phyloP scores from a whole-genome alignment of 2,113 vertebrate species.

The Stictonetta naevosa region DNA sequence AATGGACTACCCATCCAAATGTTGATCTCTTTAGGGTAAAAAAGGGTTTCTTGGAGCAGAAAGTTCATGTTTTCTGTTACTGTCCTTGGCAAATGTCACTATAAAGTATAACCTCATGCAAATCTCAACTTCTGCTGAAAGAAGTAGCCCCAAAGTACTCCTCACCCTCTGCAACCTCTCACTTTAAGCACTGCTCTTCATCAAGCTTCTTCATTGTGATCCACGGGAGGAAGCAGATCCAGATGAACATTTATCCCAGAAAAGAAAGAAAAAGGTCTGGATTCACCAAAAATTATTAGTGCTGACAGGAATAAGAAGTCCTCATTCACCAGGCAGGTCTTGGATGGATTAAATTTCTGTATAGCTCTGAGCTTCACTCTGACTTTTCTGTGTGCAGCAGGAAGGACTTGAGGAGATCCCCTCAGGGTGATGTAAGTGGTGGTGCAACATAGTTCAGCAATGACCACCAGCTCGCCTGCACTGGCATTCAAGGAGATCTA shows the following conservation, averaged over 20 bases:
- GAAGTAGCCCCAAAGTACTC: background rate
- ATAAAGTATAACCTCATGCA: background rate
- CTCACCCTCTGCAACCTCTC: background rate
- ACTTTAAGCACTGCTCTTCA: background rate
- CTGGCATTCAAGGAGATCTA: background rate
- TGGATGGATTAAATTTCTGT: background rate
- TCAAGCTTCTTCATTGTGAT: background rate
- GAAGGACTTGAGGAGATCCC: background rate
- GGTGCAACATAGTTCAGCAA: background rate
- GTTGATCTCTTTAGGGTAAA: background rate
- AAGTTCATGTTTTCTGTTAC: background rate
- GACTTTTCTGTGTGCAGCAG: background rate
- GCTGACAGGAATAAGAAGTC: background rate
- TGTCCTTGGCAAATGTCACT: background rate
- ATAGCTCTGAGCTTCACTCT: background rate
- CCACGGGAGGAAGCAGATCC: background rate
- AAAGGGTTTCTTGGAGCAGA: rapidly evolving
- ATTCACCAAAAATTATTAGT: background rate
- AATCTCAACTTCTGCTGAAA: background rate
- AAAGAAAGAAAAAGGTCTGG: background rate
- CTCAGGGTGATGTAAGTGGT: background rate
- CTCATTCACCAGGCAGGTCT: background rate
- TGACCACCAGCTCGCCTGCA: background rate
- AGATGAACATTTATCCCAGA: background rate
- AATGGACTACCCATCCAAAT: background rate